Base-by-base conservation (phyloP, 2,113 vertebrate species). In the Labrus mixtus region DNA sequence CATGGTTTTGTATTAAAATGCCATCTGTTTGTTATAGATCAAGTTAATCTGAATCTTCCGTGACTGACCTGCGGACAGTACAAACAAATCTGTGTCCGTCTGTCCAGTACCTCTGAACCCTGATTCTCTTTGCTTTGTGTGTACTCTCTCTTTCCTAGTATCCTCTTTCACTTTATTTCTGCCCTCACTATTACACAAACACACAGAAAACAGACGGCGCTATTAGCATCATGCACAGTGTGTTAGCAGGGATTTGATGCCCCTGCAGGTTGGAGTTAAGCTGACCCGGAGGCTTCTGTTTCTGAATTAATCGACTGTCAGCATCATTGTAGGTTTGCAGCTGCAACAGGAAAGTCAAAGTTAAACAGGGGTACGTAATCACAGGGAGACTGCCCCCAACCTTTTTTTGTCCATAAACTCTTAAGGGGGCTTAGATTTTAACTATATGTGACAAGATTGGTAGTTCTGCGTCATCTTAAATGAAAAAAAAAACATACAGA, bases 21-120 rank as follows among this genome's bases (percentile, higher is more conserved):
- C 64, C 83, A 86, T 86, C 74, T 89, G 79, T 68, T 76, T 76
- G 65, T 76, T 36, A 56, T 23, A 55, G 68, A 78, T 78, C 10
- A 81, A 74, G 41, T 71, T 41, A 77, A 77, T 75, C 61, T 56
- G 58, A 69, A 54, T 65, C 0, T 80, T 71, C 36, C 12, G 17
- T 73, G 75, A 76, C 29, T 33, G 75, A 80, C 68, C 71, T 63
- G 57, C 0, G 2, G 46, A 72, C 62, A 56, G 43, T 22, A 68
- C 65, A 76, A 63, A 68, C 71, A 45, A 57, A 50, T 70, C 33
- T 68, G 20, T 43, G n/a, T 53, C 61, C 45, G 54, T 62, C 71
- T 65, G 54, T 79, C 17, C 4, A 22, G 6, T 33, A 33, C 29
- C 29, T 33, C 29, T 10, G 8, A 62, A 53, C 72, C 62, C 63